Conservation (phyloP, 2,113 vertebrate species). For the Galbula dea region DNA sequence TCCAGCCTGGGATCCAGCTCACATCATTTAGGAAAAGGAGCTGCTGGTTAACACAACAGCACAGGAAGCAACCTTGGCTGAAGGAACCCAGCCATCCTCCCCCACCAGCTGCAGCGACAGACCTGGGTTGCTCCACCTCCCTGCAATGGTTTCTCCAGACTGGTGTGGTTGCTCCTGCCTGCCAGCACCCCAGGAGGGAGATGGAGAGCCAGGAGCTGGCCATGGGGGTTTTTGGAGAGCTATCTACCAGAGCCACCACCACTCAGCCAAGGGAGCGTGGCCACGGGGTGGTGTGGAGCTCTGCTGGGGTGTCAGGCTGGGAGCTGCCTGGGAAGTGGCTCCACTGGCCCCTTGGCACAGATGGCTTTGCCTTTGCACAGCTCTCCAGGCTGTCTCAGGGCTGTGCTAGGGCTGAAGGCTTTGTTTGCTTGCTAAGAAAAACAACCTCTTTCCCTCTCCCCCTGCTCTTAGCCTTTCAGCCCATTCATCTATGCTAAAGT, state of each 20-base stretch:
- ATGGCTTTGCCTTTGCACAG: background rate
- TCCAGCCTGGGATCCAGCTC: background rate
- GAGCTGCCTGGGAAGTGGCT: background rate
- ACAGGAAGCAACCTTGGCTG: conserved; percentile 2
- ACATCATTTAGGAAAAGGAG: background rate
- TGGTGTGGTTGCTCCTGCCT: background rate
- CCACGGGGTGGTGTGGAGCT: background rate
- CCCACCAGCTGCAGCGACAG: conserved; percentile 15
- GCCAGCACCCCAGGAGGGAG: conserved; percentile 44
- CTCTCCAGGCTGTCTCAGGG: background rate
- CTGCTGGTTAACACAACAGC: background rate
- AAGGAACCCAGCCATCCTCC: background rate
- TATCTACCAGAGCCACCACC: conserved; percentile 25
- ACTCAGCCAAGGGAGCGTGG: background rate
- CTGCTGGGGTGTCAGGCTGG: background rate
- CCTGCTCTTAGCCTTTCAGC: background rate
- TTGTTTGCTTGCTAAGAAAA: background rate
- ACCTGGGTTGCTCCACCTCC: background rate
- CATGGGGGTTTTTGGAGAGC: conserved; percentile 1
- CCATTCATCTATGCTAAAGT: background rate
- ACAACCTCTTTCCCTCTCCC: no score
- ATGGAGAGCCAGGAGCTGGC: conserved; percentile 29
- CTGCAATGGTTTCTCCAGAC: background rate
- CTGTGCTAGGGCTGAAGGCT: background rate
- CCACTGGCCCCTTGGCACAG: background rate